These are phyloP conservation scores for Grallaria varia DNA, from an alignment of 2,113 vertebrate species.

Conservation along the genomic window DNA sequence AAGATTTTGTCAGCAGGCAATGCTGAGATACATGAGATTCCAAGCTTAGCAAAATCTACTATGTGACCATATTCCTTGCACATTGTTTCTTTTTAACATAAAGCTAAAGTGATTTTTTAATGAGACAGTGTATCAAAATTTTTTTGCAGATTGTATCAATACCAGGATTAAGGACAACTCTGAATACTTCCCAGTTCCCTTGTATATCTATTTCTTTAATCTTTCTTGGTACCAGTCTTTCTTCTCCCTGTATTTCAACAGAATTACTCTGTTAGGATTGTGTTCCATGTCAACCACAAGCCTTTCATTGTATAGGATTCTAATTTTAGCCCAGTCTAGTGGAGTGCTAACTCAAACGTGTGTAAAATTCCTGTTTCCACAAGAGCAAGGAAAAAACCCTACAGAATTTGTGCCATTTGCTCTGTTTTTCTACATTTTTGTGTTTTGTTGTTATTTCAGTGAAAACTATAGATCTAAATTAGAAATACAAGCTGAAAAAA, in stretches of 20 bases:
- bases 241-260: not conserved
- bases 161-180: not conserved
- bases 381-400: not conserved
- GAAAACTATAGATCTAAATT: not conserved
- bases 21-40: not conserved
- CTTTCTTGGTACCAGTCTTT: not conserved
- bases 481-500: not conserved
- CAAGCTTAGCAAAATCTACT: not conserved
- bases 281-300: not conserved
- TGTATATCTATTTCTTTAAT: not conserved
- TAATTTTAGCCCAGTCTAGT: not conserved
- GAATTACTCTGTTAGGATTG: not conserved
- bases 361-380: not conserved
- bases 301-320: not conserved
- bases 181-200: not conserved
- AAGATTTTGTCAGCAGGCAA: not conserved
- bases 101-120: not conserved
- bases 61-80: not conserved
- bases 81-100: not conserved
- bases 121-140: fast-evolving
- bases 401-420: not conserved
- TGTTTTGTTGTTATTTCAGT: not conserved
- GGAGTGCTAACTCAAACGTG: not conserved
- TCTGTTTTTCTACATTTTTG: not conserved
- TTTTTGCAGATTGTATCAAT: not conserved